phyloP scores from a whole-genome alignment of 1,140 invertebrate genomes.

The Drosophila santomea region DNA sequence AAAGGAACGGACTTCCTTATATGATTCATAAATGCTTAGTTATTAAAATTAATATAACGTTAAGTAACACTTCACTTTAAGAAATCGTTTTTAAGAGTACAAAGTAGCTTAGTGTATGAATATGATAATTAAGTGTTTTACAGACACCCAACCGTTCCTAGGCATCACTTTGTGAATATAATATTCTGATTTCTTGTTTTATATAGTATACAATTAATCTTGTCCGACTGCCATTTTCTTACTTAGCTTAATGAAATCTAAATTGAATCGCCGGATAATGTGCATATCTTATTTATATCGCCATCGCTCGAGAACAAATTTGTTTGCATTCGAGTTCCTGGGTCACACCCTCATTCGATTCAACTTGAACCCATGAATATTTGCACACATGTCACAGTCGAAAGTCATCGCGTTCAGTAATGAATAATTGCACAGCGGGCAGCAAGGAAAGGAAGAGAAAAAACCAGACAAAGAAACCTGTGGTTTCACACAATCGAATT shows the following conservation, averaged over 20 bases:
- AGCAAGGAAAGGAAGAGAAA: slow-evolving; percentile 1
- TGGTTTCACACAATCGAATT: slow-evolving; percentile 39
- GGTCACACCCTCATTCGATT: slow-evolving; percentile 23
- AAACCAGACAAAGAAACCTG: slow-evolving; percentile 15
- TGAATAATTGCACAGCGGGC: slow-evolving; percentile 72
- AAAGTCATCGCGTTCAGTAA: slow-evolving; percentile 37
- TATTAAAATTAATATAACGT: too few species aligned
- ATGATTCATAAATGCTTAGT: too few species aligned
- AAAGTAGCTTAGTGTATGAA: too few species aligned
- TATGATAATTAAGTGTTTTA: too few species aligned
- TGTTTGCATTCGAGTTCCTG: slow-evolving; percentile 21
- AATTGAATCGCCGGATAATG: background rate
- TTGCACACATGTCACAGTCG: slow-evolving; percentile 30
- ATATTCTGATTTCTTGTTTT: too few species aligned
- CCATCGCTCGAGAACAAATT: slow-evolving; percentile 7
- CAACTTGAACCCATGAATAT: slow-evolving; percentile 23
- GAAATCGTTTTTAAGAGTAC: too few species aligned
- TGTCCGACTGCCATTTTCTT: too few species aligned
- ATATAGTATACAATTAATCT: too few species aligned
- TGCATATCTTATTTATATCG: slow-evolving; percentile 3
- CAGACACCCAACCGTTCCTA: too few species aligned
- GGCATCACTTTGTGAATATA: too few species aligned
- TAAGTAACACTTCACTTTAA: too few species aligned
- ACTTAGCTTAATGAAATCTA: slow-evolving; percentile 1
- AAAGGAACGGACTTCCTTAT: background rate